A percentile compares a stretch with the other conserved stretches of the same genome.
phyloP scores from a whole-genome alignment of 2,797 vertebrate genomes.

The Paguma larvata region DNA sequence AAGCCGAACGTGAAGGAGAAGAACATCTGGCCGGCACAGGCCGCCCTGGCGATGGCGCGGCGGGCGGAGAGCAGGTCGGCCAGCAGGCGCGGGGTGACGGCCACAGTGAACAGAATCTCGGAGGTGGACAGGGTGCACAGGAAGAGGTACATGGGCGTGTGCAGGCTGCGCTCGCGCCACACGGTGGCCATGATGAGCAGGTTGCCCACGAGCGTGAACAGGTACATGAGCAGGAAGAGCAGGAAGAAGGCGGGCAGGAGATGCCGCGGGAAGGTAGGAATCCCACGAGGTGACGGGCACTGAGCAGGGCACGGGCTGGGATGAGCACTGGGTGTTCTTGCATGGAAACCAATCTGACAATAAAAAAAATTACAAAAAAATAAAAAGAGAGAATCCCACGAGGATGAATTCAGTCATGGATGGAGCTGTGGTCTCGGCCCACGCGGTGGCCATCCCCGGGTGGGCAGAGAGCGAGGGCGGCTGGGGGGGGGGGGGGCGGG shows the following conservation, averaged over 20 bases:
- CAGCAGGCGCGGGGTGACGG: conserved; percentile 17
- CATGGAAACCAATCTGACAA: no score
- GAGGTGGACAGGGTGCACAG: not conserved
- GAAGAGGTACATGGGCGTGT: conserved; percentile 52
- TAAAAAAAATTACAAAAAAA: no score
- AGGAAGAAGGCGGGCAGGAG: not conserved
- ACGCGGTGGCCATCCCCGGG: not conserved
- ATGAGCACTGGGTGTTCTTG: no score
- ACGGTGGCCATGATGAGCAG: conserved; percentile 60
- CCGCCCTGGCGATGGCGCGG: not conserved
- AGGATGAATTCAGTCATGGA: not conserved
- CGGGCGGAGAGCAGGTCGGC: not conserved
- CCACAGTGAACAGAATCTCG: conserved; percentile 24
- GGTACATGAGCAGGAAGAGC: conserved; percentile 50
- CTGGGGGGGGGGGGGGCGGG: no score
- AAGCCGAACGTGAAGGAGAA: conserved; percentile 63
- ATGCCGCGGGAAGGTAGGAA: not conserved
- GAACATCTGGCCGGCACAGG: conserved; percentile 67
- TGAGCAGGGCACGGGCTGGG: no score
- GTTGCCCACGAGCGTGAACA: conserved; percentile 45
- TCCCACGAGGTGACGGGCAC: not conserved
- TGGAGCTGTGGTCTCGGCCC: not conserved
- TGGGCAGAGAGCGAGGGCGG: not conserved
- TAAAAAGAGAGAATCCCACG: not conserved
- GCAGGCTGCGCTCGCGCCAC: not conserved